Percentiles rank a stretch among this genome's conserved stretches.
phyloP scores from a whole-genome alignment of 2,113 vertebrate genomes.

The Seriola quinqueradiata region DNA sequence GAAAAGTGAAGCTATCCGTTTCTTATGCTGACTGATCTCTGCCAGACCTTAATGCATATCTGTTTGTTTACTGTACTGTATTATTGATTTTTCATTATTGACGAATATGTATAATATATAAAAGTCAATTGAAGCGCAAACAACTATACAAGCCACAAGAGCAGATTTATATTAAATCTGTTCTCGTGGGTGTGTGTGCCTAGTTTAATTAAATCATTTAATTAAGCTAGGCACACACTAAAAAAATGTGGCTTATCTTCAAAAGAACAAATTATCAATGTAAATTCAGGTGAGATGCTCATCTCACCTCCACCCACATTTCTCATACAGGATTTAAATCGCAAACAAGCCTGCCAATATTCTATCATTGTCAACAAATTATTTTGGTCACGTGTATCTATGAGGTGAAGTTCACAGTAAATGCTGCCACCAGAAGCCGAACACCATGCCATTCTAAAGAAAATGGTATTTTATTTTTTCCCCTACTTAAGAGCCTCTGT shows the following conservation, averaged over 20 bases:
- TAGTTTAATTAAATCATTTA: neutral
- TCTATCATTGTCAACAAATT: neutral
- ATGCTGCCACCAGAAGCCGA: slow-evolving; percentile 46
- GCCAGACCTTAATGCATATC: neutral
- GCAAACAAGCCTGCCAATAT: slow-evolving; percentile 9
- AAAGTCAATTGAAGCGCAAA: neutral
- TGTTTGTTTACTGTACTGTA: neutral
- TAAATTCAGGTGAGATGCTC: slow-evolving; percentile 3
- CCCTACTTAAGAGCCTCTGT: slow-evolving; percentile 40
- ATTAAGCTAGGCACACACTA: slow-evolving; percentile 3
- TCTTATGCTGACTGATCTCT: neutral
- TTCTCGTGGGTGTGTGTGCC: no score
- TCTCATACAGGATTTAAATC: slow-evolving; percentile 13
- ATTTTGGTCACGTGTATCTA: neutral
- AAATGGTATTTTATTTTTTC: neutral
- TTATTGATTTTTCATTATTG: neutral
- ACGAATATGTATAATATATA: neutral
- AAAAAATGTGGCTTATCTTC: slow-evolving; percentile 36
- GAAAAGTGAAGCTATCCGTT: neutral
- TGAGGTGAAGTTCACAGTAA: slow-evolving; percentile 11
- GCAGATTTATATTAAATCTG: neutral
- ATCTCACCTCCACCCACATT: neutral
- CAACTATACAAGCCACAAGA: slow-evolving; percentile 17
- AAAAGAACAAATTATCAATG: slow-evolving; percentile 35
- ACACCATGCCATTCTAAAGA: slow-evolving; percentile 6